phyloP scores from a whole-genome alignment of 2,797 vertebrate genomes.

The Muraenolepis orangiensis region DNA sequence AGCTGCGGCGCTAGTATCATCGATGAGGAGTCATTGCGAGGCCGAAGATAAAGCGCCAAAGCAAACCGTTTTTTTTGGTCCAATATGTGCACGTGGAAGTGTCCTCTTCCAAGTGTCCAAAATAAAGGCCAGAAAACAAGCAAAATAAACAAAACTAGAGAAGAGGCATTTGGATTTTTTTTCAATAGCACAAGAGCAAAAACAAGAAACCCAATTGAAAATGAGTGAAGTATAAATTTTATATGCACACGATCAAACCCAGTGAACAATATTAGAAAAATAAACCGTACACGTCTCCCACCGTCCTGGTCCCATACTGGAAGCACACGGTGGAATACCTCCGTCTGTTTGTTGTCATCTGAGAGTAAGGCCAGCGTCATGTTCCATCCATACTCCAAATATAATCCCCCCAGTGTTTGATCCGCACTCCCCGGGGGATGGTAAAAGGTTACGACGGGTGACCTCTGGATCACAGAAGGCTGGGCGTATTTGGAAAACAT shows the following conservation, averaged over 20 bases:
- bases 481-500: conserved; percentile 28
- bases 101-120: too few species aligned
- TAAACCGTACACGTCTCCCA: background rate
- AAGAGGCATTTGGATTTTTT: background rate
- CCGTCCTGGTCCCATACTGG: background rate
- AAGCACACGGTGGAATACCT: background rate
- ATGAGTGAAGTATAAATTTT: background rate
- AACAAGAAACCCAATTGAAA: background rate
- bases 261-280: too few species aligned
- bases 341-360: conserved; percentile 42
- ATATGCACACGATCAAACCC: background rate
- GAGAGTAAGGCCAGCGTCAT: conserved; percentile 51
- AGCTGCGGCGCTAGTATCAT: background rate
- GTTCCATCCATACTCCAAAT: conserved; percentile 57
- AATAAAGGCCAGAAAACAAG: background rate
- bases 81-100: background rate
- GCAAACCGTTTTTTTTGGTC: background rate
- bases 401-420: conserved; percentile 57
- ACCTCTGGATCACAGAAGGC: conserved; percentile 48
- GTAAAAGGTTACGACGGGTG: conserved; percentile 64
- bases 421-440: conserved; percentile 57
- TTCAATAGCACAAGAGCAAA: background rate
- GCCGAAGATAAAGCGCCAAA: background rate
- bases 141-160: background rate
- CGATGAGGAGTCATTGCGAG: background rate